Evolutionary conservation across 2,113 vertebrate genomes (phyloP).

Genomic region (Naja naja): DNA sequence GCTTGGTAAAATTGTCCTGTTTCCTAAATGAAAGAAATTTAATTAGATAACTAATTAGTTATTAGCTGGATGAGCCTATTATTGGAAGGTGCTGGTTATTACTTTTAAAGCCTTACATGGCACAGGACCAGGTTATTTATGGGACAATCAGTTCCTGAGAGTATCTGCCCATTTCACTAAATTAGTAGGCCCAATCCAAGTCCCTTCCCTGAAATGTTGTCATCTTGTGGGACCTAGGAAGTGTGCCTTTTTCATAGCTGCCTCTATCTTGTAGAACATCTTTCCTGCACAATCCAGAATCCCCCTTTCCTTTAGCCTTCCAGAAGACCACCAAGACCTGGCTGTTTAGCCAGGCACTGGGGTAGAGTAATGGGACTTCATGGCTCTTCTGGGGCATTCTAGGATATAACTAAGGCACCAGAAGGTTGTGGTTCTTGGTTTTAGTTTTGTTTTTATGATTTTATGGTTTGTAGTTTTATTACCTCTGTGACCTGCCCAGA

Average conservation of each 20-base stretch:
- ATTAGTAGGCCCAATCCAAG: not conserved
- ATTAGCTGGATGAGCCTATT: not conserved
- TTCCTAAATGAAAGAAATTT: not conserved
- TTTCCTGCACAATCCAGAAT: not conserved
- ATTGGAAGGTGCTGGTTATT: not conserved
- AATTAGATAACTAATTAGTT: not conserved
- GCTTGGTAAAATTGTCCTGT: not conserved
- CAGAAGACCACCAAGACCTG: not conserved
- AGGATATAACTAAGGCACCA: not conserved
- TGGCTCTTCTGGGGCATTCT: not conserved
- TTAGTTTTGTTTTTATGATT: not conserved
- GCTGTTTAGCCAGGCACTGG: not conserved
- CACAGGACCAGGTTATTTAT: not conserved
- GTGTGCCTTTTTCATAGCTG: not conserved
- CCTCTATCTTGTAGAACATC: not conserved
- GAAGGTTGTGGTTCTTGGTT: not conserved
- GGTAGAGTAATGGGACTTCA: not conserved
- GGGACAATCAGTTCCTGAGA: not conserved
- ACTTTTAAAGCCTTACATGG: not conserved
- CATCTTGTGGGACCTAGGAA: not conserved
- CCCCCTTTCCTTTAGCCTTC: not conserved
- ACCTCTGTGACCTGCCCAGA: not conserved
- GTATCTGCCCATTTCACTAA: not conserved
- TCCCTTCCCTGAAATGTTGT: not conserved
- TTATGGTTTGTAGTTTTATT: not conserved